Evolutionary conservation across 2,113 vertebrate species (phyloP).

Genomic region (Podilymbus podiceps): DNA sequence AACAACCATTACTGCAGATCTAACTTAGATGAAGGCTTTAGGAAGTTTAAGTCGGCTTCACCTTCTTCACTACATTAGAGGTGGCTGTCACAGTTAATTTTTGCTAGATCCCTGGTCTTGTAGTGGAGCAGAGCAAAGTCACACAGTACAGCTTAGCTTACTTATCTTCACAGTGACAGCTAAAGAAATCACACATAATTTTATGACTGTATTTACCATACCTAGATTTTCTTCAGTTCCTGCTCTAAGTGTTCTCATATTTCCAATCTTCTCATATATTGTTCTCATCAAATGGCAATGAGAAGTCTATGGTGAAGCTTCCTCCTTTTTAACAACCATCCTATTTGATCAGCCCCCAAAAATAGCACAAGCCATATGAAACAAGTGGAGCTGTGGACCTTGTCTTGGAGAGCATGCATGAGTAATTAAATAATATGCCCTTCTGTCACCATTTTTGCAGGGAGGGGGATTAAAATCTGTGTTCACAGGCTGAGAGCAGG

Average conservation of each 20-base stretch:
- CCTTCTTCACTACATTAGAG: neutral
- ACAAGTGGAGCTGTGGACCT: conserved; percentile 23
- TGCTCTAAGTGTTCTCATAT: neutral
- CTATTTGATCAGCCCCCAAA: neutral
- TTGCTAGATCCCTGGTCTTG: neutral
- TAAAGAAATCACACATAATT: neutral
- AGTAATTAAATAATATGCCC: conserved; percentile 60
- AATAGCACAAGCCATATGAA: neutral
- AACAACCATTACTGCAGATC: neutral
- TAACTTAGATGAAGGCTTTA: neutral
- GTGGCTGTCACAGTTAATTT: neutral
- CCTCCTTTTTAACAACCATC: neutral
- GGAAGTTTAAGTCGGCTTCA: neutral
- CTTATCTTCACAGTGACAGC: neutral
- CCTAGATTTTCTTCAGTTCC: neutral
- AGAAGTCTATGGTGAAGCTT: neutral
- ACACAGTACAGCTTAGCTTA: neutral
- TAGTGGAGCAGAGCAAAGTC: neutral
- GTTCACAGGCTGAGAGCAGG: conserved; percentile 60
- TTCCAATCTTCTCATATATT: neutral
- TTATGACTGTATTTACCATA: neutral
- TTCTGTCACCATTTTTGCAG: conserved; percentile 54
- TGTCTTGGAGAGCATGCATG: conserved; percentile 33
- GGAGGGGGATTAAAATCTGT: conserved; percentile 44
- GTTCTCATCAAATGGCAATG: neutral